Percentiles rank a stretch among this genome's conserved stretches.
These are phyloP conservation scores for Theristicus caerulescens DNA, from an alignment of 2,113 vertebrate species.

Conservation along the genomic window DNA sequence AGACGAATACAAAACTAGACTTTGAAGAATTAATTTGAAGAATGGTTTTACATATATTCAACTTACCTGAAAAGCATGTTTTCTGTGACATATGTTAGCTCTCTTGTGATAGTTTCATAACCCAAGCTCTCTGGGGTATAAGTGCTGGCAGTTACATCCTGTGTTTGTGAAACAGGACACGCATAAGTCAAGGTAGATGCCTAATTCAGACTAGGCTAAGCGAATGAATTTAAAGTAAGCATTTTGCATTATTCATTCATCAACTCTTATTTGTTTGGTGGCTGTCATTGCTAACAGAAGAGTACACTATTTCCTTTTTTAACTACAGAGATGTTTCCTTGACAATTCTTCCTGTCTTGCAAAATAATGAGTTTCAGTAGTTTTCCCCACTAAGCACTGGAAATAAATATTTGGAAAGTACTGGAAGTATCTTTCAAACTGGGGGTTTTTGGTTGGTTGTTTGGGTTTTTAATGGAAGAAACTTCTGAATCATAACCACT, in stretches of 20 bases:
- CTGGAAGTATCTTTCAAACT: background rate
- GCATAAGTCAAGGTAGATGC: background rate
- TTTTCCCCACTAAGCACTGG: background rate
- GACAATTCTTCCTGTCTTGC: background rate
- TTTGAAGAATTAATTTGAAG: background rate
- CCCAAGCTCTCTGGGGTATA: background rate
- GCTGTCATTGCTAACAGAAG: background rate
- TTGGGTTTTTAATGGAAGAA: background rate
- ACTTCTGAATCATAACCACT: background rate
- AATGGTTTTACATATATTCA: background rate
- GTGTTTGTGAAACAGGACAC: background rate
- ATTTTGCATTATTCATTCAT: background rate
- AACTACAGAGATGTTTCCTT: background rate
- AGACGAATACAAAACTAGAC: background rate
- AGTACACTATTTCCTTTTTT: background rate
- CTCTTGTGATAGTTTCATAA: background rate
- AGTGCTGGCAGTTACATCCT: background rate
- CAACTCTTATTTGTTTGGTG: background rate
- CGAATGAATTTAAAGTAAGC: background rate
- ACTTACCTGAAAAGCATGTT: background rate
- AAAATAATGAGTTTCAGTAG: background rate
- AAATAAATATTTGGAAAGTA: background rate
- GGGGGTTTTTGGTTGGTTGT: rapidly evolving
- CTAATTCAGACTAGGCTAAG: background rate
- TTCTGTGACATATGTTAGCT: background rate